Conservation (phyloP, 2,113 vertebrate genomes). For the Axis porcinus region DNA sequence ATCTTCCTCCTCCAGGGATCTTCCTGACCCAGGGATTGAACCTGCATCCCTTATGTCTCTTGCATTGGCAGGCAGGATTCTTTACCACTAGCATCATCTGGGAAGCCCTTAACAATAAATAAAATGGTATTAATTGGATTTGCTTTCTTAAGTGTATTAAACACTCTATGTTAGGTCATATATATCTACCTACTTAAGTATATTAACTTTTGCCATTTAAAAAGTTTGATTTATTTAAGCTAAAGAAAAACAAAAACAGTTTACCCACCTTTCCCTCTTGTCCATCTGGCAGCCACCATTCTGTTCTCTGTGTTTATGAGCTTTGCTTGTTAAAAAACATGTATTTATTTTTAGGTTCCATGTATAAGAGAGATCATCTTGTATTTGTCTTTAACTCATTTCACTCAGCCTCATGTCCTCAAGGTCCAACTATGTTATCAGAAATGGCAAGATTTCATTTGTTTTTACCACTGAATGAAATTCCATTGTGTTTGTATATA, state of each 20-base stretch:
- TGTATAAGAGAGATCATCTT: not conserved
- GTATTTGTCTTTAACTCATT: not conserved
- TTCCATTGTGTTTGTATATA: not conserved
- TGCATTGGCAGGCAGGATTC: too few species aligned
- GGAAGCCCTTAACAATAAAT: too few species aligned
- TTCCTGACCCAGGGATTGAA: too few species aligned
- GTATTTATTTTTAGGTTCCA: not conserved
- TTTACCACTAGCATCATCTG: too few species aligned
- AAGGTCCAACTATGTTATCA: not conserved
- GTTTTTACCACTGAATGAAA: not conserved
- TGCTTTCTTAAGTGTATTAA: not conserved
- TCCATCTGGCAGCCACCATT: not conserved
- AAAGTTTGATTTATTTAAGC: not conserved
- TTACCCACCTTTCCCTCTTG: not conserved
- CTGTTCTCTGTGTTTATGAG: not conserved
- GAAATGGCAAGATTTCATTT: not conserved
- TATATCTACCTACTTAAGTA: not conserved
- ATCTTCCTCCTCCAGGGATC: too few species aligned
- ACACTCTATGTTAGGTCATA: not conserved
- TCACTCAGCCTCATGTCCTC: not conserved
- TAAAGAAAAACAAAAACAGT: not conserved
- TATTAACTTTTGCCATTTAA: not conserved
- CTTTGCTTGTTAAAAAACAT: not conserved
- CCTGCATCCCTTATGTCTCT: too few species aligned
- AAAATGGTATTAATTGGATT: not conserved